phyloP scores from a whole-genome alignment of 2,888 invertebrate species.

The Vanessa cardui region DNA sequence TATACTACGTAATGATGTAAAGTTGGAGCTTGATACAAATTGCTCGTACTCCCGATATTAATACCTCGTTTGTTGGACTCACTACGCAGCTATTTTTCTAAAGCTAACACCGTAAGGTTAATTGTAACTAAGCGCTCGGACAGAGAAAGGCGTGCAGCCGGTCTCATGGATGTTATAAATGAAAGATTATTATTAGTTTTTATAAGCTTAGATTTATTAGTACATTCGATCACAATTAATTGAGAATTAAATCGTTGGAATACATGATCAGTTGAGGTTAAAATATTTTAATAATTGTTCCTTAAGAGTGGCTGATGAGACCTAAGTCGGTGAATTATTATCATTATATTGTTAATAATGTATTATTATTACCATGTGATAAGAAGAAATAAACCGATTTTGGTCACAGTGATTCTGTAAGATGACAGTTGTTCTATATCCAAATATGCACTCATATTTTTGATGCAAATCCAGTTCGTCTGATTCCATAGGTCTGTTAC shows the following conservation, averaged over 20 bases:
- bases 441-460: too few relatives aligned
- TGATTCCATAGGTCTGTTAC: too few relatives aligned
- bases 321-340: too few relatives aligned
- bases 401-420: too few relatives aligned
- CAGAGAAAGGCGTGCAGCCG: slow-evolving; percentile 51
- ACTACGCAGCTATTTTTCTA: slow-evolving; percentile 63
- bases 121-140: slow-evolving; percentile 62
- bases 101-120: slow-evolving; percentile 59
- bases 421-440: too few relatives aligned
- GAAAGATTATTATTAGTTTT: neutral
- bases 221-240: slow-evolving; percentile 69
- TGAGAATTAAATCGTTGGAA: slow-evolving; percentile 65
- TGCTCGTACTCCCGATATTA: slow-evolving; percentile 66
- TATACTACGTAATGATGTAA: too few relatives aligned
- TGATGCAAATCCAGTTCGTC: too few relatives aligned
- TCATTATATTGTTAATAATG: too few relatives aligned
- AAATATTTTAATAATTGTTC: too few relatives aligned
- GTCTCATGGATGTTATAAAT: neutral
- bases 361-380: too few relatives aligned
- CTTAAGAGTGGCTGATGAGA: too few relatives aligned
- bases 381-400: too few relatives aligned
- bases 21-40: slow-evolving; percentile 68
- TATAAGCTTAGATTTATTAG: slow-evolving; percentile 44
- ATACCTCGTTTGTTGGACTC: slow-evolving; percentile 73
- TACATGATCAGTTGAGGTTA: slow-evolving; percentile 38